phyloP scores from a whole-genome alignment of 1,140 invertebrate species.

The Bombyx mandarina region DNA sequence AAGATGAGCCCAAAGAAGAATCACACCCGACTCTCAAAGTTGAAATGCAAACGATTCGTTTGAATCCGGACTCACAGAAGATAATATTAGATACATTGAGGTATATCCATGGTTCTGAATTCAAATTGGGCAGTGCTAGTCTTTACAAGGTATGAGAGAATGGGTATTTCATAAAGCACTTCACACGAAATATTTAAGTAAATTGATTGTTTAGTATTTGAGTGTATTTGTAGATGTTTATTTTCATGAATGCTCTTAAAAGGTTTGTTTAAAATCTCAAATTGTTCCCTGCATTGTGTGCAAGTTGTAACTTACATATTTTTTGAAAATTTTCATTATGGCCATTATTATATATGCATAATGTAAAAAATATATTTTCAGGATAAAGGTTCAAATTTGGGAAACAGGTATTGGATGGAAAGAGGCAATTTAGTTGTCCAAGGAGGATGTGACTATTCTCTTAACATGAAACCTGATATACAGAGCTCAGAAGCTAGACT shows the following conservation, averaged over 20 bases:
- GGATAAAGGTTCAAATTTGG: slow-evolving; percentile 77
- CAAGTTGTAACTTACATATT: too few species aligned
- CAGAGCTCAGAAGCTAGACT: slow-evolving; percentile 72
- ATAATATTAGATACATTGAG: slow-evolving; percentile 79
- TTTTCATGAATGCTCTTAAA: too few species aligned
- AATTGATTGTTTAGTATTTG: too few species aligned
- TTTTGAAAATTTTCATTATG: too few species aligned
- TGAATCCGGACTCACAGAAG: slow-evolving; percentile 77
- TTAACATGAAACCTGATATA: slow-evolving; percentile 61
- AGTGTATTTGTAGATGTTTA: too few species aligned
- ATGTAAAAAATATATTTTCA: slow-evolving; percentile 17
- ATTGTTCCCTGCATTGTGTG: too few species aligned
- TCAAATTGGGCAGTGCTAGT: slow-evolving; percentile 69
- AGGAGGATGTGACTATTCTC: slow-evolving; percentile 77
- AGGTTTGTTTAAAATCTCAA: too few species aligned
- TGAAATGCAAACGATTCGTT: slow-evolving; percentile 78
- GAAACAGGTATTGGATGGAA: slow-evolving; percentile 81
- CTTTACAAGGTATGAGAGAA: slow-evolving; percentile 64
- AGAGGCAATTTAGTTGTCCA: slow-evolving; percentile 79
- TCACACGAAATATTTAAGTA: too few species aligned
- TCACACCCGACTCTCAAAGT: slow-evolving; percentile 73
- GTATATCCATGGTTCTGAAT: slow-evolving; percentile 78
- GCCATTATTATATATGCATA: too few species aligned
- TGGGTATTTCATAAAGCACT: too few species aligned
- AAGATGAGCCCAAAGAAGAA: slow-evolving; percentile 53